Base-by-base conservation (phyloP, 2,113 vertebrate genomes). In the Dendropsophus ebraccatus region DNA sequence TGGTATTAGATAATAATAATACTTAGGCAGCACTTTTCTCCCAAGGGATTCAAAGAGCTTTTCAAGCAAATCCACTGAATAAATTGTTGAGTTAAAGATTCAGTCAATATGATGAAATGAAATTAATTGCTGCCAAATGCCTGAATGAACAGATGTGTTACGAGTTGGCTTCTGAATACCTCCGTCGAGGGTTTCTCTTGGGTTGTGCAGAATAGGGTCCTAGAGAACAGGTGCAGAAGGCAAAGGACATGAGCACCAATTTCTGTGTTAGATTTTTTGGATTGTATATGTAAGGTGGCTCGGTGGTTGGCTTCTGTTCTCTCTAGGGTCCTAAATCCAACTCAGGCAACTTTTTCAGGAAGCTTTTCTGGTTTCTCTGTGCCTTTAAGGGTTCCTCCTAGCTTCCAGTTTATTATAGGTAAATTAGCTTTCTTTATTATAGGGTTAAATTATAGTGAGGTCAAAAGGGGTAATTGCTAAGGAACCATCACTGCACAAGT, bases 1-100 rank as follows among this genome's bases (percentile, higher is more conserved):
- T 70, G 67, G 32, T 70, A 70, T 74, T 74, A 49, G 72, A 74
- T 74, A 74, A 74, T 79, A 56, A 58, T 79, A 58, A 79, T 79
- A 54, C 76, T 58, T 77, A 77, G 49, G 28, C 50, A 77, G 76
- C 32, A 79, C 30, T 79, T 79, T 37, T 50, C 76, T 79, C 30
- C 30, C 52, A 16, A 14, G 32, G 11, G 72, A 58, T 37, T 58
- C 52, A 58, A 58, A 58, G 76, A 52, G 52, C 52, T 56, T 79
- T 56, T 56, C 52, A 47, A 74, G 52, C 52, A 41, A 70, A 70
- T 70, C 67, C 67, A 58, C 52, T 41, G 52, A 54, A 77, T 77
- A 77, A 79, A 56, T 79, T 10, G 50, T 54, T 54, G 52, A 79
- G 76, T 58, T 56, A 56, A 37, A 56, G 76, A 79, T 79, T 79